Percentiles rank a stretch among this genome's conserved stretches.
Conservation (phyloP, 2,888 invertebrate species). For the Gryllus longicercus region DNA sequence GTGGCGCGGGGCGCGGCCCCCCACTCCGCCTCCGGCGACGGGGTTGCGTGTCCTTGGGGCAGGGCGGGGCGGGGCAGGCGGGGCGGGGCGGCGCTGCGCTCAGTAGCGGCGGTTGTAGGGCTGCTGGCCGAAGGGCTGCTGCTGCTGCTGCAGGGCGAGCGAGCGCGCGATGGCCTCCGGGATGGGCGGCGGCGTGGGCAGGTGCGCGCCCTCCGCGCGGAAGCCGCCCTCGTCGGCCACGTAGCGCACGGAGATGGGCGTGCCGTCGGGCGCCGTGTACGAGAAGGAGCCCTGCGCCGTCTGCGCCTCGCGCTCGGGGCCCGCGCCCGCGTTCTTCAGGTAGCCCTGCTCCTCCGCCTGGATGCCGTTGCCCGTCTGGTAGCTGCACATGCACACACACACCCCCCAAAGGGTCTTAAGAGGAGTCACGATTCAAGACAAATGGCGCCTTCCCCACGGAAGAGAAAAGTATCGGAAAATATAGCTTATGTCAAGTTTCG, state of each 20-base stretch:
- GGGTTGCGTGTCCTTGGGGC: no score
- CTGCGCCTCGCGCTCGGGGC: constrained; percentile 36
- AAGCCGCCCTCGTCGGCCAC: constrained; percentile 81
- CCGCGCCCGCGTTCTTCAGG: constrained; percentile 55
- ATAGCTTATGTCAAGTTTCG: no score
- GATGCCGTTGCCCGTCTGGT: constrained; percentile 60
- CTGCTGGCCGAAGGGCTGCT: not conserved
- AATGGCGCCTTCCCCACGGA: no score
- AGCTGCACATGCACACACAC: constrained; percentile 43
- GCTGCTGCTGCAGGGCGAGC: constrained; percentile 33
- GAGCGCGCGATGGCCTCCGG: constrained; percentile 36
- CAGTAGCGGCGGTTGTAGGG: not conserved
- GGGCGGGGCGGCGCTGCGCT: not conserved
- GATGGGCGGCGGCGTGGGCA: constrained; percentile 44
- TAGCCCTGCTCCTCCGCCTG: constrained; percentile 57
- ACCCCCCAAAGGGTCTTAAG: no score
- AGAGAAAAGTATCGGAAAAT: no score
- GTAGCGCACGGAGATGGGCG: constrained; percentile 47
- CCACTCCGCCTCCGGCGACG: no score
- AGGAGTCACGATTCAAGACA: no score
- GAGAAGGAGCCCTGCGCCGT: constrained; percentile 65
- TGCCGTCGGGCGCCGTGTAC: constrained; percentile 70
- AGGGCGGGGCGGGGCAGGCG: no score
- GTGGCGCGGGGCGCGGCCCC: no score
- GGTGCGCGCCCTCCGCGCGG: constrained; percentile 75